Evolutionary conservation across 2,888 invertebrate species (phyloP).

Genomic region (Leucoma salicis): DNA sequence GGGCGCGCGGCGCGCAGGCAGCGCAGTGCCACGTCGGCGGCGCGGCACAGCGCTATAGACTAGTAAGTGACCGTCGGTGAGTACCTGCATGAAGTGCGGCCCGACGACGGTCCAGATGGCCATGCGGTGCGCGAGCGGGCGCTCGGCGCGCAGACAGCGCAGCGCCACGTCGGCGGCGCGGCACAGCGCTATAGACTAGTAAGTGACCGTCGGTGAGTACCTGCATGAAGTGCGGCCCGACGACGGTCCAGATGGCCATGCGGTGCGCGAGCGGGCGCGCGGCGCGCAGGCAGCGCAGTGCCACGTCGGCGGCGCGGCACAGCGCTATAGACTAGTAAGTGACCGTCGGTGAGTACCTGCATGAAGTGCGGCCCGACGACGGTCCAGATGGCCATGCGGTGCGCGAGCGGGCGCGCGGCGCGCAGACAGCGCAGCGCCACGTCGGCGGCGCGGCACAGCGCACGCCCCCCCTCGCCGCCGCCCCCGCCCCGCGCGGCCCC

Average conservation of each 20-base stretch:
- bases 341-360: slow-evolving; percentile 84
- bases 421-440: slow-evolving; percentile 93
- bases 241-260: slow-evolving; percentile 95
- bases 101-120: no score
- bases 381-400: slow-evolving; percentile 96
- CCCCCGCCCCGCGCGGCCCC: slow-evolving; percentile 83
- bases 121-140: no score
- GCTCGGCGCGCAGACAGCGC: no score
- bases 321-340: slow-evolving; percentile 69
- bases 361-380: slow-evolving; percentile 96
- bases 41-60: slow-evolving; percentile 90
- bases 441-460: slow-evolving; percentile 93
- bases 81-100: no score
- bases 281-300: slow-evolving; percentile 92
- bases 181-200: no score
- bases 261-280: slow-evolving; percentile 94
- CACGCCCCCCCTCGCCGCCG: slow-evolving; percentile 62
- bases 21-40: slow-evolving; percentile 93
- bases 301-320: slow-evolving; percentile 93
- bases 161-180: no score
- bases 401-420: slow-evolving; percentile 93
- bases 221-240: slow-evolving; percentile 97
- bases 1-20: slow-evolving; percentile 94
- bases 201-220: no score
- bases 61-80: no score